Evolutionary conservation across 1,140 invertebrate genomes (phyloP), one percentile per base, ranked within the genome.

Genomic region (Medauroidea extradentata): DNA sequence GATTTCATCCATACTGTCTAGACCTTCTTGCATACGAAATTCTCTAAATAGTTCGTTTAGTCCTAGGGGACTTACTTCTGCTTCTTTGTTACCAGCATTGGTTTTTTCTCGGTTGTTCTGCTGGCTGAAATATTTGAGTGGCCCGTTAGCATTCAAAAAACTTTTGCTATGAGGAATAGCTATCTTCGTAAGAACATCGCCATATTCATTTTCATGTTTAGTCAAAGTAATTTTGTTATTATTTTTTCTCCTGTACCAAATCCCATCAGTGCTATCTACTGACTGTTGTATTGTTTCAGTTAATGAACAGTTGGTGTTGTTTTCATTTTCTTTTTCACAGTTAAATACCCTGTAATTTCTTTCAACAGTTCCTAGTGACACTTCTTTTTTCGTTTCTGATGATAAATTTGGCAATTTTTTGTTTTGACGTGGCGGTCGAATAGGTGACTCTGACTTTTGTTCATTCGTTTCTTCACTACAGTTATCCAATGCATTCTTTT

Each of bases 1-100:
- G 54, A 94, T 92, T 67, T 93, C 90, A 72, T 94, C 91, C 73
- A 93, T 84, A 52, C 87, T 92, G 67, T 89, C 87, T 23, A 93
- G 77, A 62, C 91, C 91, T 73, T 93, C 90, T 74, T 92, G 89
- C 61, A 89, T 83, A 57, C 87, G 82, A 65, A 92, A 88, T 77
- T 91, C 89, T 69, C 88, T 87, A 72, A 91, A 91, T 51, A 91
- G 76, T 74, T 91, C 89, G 57, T 86, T 87, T 71, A 92, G 90
- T 57, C 89, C 89, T 50, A 91, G 77, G 51, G 88, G 88, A 60
- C 87, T 89, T 14, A 51, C 43, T 14, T 42, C 24, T 2, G 14
- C 8, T 2, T 43, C 69, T 9, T 67, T 75, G 19, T 81, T 81
- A 52, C 39, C 9, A 7, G 18, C 41, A n/a, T 8, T 27, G 24